These are phyloP conservation scores for Drosophila pseudotalamancana DNA, from an alignment of 2,888 invertebrate genomes.

Conservation along the genomic window DNA sequence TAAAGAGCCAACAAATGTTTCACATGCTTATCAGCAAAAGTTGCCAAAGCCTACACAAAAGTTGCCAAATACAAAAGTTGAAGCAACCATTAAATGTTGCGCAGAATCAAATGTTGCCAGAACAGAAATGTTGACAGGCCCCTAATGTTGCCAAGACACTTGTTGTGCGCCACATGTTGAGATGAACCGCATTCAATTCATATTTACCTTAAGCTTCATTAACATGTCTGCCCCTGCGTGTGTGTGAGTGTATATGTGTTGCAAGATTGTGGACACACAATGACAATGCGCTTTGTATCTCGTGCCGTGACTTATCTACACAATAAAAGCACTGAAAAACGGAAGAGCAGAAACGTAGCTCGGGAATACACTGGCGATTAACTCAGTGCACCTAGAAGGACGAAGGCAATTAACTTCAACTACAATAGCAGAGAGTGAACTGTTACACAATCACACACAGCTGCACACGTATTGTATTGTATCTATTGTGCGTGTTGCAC, in stretches of 20 bases:
- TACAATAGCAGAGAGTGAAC: constrained; percentile 9
- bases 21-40: constrained; percentile 24
- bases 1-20: not conserved
- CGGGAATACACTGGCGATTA: constrained; percentile 50
- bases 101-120: constrained; percentile 22
- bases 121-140: constrained; percentile 1
- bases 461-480: not conserved
- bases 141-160: constrained; percentile 53
- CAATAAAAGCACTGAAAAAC: constrained; percentile 7
- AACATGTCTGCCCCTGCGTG: constrained; percentile 54
- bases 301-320: constrained; percentile 61
- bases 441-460: constrained; percentile 6
- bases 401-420: constrained; percentile 65
- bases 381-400: constrained; percentile 46
- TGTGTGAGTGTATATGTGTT: constrained; percentile 12
- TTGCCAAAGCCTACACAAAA: not conserved
- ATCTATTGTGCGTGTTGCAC: constrained; percentile 54
- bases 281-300: constrained; percentile 45
- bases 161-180: constrained; percentile 61
- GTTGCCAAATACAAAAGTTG: not conserved
- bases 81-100: constrained; percentile 8
- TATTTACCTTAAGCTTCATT: constrained; percentile 57
- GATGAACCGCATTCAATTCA: constrained; percentile 7
- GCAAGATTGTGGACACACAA: constrained; percentile 3
- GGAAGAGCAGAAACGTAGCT: constrained; percentile 33